Evolutionary conservation across 2,113 vertebrate species (phyloP), one percentile per base, ranked within the genome.

Genomic region (Clarias magur): DNA sequence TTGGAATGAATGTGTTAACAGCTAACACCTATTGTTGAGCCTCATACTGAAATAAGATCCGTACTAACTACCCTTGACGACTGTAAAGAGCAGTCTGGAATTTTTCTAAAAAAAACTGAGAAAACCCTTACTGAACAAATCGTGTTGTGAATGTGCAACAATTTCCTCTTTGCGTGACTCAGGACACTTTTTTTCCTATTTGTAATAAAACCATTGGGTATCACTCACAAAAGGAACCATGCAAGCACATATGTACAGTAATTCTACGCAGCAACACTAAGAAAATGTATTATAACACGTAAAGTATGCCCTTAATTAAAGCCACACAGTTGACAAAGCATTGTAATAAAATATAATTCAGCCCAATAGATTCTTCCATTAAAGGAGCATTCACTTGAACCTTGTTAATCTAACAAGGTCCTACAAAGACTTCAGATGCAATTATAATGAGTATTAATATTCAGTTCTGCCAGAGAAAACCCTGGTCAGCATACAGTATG

Each of bases 21-120:
- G 65, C 84, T 91, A 80, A 85, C 87, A 73, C 85, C 85, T 72
- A 57, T 89, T 88, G 59, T 89, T 90, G 65, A 42, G 88, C 92
- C 92, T 92, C 88, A 91, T 75, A 63, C 68, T 92, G 91, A 89
- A 91, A 93, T 0, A 34, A 85, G 88, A 93, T 34, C 21, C 89
- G 84, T 62, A 13, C 27, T 0, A 81, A 53, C 8, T 25, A 62
- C 42, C 15, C 23, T 15, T n/a, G 60, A 48, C 21, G 48, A 48
- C 38, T 13, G 0, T 67, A 53, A 48, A 82, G 62, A 48, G 38
- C 60, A 27, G 15, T 25, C n/a, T 53, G 38, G 8, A 65, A 48
- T 48, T 25, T 4, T 48, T 48, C 25, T 1, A 27, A 68, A 1
- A 15, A 25, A 48, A 42, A 25, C 2, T 25, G 38, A 27, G n/a